phyloP scores from a whole-genome alignment of 2,888 invertebrate species.

The Caenorhabditis sp. region DNA sequence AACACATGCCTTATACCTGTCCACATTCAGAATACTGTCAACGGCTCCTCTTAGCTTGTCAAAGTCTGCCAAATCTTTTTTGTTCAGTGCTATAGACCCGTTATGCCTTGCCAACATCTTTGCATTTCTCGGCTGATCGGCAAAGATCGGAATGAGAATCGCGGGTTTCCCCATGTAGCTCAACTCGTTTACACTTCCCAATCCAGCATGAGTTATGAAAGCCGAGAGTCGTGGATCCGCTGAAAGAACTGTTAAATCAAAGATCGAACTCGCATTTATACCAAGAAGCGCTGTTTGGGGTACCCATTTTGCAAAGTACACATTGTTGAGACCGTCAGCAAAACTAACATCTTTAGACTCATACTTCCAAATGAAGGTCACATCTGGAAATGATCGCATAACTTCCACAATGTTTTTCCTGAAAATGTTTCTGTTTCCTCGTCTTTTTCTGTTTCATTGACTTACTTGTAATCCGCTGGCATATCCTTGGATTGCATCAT shows the following conservation, averaged over 20 bases:
- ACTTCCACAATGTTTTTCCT: slow-evolving; percentile 7
- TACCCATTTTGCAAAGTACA: slow-evolving; percentile 26
- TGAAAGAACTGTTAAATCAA: background rate
- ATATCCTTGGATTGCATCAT: slow-evolving; percentile 31
- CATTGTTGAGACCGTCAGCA: background rate
- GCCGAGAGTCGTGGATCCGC: slow-evolving; percentile 30
- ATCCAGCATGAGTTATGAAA: slow-evolving; percentile 49
- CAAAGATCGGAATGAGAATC: slow-evolving; percentile 36
- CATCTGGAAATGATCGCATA: slow-evolving; percentile 13
- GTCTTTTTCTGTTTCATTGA: background rate
- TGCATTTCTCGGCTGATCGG: slow-evolving; percentile 41
- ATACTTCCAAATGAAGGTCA: slow-evolving; percentile 57
- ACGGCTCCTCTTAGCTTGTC: background rate
- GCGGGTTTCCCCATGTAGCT: slow-evolving; percentile 44
- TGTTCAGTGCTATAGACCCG: slow-evolving; percentile 32
- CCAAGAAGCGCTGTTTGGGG: slow-evolving; percentile 14
- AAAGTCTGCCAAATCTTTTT: slow-evolving; percentile 3
- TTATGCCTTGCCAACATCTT: slow-evolving; percentile 48
- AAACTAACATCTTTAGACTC: background rate
- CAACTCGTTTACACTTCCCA: slow-evolving; percentile 45
- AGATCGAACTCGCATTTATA: background rate
- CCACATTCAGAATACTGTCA: background rate
- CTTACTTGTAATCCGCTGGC: slow-evolving; percentile 27
- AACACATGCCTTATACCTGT: background rate
- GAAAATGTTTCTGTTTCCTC: too few relatives aligned